Percentiles rank a stretch among this genome's conserved stretches.
Evolutionary conservation across 2,113 vertebrate genomes (phyloP).

Genomic region (Mus spicilegus): DNA sequence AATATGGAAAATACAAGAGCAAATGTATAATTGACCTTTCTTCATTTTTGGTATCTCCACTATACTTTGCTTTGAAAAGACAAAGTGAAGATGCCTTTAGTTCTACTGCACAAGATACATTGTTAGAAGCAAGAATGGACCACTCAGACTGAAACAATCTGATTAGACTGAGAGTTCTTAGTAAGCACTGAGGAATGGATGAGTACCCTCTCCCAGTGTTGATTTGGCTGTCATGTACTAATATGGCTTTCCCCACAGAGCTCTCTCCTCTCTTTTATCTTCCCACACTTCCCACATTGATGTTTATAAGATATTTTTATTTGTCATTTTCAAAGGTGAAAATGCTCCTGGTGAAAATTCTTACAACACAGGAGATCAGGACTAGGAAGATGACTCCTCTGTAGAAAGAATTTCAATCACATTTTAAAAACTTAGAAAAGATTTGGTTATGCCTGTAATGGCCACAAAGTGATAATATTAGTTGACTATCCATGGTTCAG

Average conservation of each 20-base stretch:
- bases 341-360: background rate
- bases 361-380: background rate
- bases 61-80: background rate
- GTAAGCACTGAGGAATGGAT: background rate
- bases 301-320: background rate
- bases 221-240: no score
- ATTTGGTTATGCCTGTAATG: background rate
- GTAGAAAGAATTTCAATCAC: background rate
- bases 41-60: background rate
- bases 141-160: background rate
- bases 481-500: background rate
- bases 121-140: slow-evolving; percentile 1
- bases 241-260: background rate
- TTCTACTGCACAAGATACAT: background rate
- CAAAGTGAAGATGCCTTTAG: background rate
- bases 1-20: background rate
- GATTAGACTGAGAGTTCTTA: background rate
- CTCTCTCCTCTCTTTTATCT: background rate
- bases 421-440: background rate
- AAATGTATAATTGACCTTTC: background rate
- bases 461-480: background rate
- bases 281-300: background rate
- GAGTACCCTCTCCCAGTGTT: background rate
- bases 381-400: background rate
- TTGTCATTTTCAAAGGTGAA: background rate